Percentiles rank a stretch among this genome's conserved stretches.
Evolutionary conservation across 2,113 vertebrate genomes (phyloP).

Genomic region (Ctenodactylus gundi): DNA sequence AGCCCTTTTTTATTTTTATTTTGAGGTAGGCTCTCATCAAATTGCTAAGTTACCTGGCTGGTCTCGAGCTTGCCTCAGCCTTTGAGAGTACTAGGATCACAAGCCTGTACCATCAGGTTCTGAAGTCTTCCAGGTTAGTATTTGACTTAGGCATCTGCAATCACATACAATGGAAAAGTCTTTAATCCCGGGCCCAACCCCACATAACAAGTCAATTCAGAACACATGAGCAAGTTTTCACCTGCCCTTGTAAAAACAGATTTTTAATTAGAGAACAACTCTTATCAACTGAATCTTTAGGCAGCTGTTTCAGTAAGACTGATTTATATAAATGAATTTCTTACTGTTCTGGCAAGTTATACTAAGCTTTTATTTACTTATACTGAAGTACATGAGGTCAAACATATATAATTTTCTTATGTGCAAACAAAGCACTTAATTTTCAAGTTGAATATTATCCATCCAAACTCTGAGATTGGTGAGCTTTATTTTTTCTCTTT

Average conservation of each 20-base stretch:
- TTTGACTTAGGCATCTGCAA: slow-evolving; percentile 1
- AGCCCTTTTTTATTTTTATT: too few species aligned
- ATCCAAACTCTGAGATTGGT: background rate
- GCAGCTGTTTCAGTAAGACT: slow-evolving; percentile 38
- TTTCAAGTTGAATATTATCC: slow-evolving; percentile 33
- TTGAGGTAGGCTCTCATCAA: too few species aligned
- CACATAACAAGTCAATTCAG: slow-evolving; percentile 31
- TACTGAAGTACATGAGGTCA: slow-evolving; percentile 16
- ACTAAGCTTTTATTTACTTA: slow-evolving; percentile 16
- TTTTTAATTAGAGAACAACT: slow-evolving; percentile 43
- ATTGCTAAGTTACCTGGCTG: too few species aligned
- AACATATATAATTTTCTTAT: slow-evolving; percentile 45
- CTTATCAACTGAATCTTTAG: slow-evolving; percentile 11
- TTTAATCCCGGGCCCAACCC: background rate
- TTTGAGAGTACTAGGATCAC: too few species aligned
- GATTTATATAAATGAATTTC: slow-evolving; percentile 30
- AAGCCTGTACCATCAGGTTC: too few species aligned
- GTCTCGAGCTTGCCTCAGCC: too few species aligned
- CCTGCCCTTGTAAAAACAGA: background rate
- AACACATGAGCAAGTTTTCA: background rate
- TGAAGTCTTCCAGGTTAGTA: slow-evolving; percentile 31
- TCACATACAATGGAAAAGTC: background rate
- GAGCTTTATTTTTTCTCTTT: slow-evolving; percentile 42
- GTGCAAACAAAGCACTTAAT: slow-evolving; percentile 44
- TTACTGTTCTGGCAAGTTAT: slow-evolving; percentile 5